A percentile compares a stretch with the other conserved stretches of the same genome.
phyloP scores from a whole-genome alignment of 1,140 invertebrate genomes.

The Gryllus bimaculatus region DNA sequence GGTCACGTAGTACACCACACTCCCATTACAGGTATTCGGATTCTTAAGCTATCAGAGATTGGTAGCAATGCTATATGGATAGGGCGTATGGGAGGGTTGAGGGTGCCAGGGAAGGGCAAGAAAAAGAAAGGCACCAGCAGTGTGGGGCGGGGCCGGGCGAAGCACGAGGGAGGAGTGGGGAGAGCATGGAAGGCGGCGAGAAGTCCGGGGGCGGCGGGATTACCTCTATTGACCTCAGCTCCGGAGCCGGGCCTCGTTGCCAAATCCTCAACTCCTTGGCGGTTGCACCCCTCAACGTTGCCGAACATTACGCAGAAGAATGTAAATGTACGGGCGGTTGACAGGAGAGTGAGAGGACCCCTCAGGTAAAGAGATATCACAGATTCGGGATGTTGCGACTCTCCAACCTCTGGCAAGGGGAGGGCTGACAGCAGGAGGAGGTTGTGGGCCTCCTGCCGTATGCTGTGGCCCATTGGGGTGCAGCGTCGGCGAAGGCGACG shows the following conservation, averaged over 20 bases:
- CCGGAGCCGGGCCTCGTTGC: background rate
- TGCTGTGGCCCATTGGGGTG: background rate
- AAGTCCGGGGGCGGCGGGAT: background rate
- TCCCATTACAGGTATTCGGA: no score
- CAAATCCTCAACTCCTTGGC: background rate
- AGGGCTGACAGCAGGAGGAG: no score
- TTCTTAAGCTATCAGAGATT: no score
- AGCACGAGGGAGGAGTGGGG: background rate
- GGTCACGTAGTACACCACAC: no score
- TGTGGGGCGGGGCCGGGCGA: no score
- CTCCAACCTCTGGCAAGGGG: no score
- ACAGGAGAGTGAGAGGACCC: no score
- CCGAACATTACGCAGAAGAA: background rate
- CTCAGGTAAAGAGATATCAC: no score
- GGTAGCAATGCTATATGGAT: background rate
- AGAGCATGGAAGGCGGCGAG: background rate
- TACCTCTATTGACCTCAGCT: constrained; percentile 1
- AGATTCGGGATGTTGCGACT: no score
- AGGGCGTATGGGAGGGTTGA: background rate
- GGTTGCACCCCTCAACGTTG: background rate
- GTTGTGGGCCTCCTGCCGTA: background rate
- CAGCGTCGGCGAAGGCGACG: background rate
- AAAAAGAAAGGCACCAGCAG: background rate
- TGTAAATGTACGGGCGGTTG: background rate
- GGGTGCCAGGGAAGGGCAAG: background rate